These are phyloP conservation scores for Amblyopsis rosae DNA, from an alignment of 2,113 vertebrate species.

Conservation along the genomic window DNA sequence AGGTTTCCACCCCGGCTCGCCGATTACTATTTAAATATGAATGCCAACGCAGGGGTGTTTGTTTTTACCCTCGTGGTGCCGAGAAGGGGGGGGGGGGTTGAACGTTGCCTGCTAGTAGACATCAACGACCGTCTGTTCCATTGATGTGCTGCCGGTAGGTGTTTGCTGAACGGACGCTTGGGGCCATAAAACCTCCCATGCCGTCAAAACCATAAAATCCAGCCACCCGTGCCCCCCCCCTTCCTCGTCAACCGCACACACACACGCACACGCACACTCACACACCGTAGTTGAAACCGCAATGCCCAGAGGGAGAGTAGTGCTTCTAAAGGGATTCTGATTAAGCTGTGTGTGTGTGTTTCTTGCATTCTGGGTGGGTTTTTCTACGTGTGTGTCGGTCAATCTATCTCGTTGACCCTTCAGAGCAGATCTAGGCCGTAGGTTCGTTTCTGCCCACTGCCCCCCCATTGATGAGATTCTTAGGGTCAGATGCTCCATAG, in stretches of 20 bases:
- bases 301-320: conserved; percentile 27
- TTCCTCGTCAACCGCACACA: neutral
- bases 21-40: conserved; percentile 70
- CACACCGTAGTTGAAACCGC: conserved; percentile 1
- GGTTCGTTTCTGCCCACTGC: conserved; percentile 38
- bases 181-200: conserved; percentile 51
- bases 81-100: conserved; percentile 39
- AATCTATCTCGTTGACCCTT: neutral
- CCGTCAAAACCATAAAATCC: conserved; percentile 43
- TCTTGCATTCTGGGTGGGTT: neutral
- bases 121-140: conserved; percentile 35
- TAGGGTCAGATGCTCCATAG: conserved; percentile 39
- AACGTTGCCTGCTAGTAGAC: conserved; percentile 25
- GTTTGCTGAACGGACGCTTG: conserved; percentile 53
- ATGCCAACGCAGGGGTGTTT: conserved; percentile 63
- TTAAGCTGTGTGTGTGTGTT: neutral
- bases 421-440: conserved; percentile 15
- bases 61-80: conserved; percentile 48
- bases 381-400: neutral
- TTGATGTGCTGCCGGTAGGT: conserved; percentile 52
- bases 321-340: conserved; percentile 7
- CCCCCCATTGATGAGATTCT: conserved; percentile 40
- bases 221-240: neutral
- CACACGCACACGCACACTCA: neutral
- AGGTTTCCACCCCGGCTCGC: conserved; percentile 26